phyloP scores from a whole-genome alignment of 2,113 vertebrate genomes.

The Ceratotherium simum region DNA sequence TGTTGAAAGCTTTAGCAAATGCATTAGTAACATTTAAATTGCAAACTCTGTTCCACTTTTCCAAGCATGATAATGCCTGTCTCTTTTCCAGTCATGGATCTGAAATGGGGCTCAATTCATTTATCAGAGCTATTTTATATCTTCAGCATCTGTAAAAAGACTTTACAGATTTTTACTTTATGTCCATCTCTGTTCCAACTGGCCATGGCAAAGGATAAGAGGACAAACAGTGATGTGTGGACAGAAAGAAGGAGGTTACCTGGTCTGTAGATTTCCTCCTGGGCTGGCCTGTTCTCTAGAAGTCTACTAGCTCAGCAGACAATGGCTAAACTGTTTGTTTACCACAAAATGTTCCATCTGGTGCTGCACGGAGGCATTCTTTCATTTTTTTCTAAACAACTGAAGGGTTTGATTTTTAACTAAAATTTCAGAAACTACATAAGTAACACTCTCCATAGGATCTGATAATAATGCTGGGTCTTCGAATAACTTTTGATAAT shows the following conservation, averaged over 20 bases:
- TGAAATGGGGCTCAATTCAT: slow-evolving; percentile 51
- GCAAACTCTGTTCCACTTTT: slow-evolving; percentile 25
- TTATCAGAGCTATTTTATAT: slow-evolving; percentile 30
- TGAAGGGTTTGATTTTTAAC: slow-evolving; percentile 42
- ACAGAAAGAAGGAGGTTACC: neutral
- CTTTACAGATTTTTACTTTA: neutral
- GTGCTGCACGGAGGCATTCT: neutral
- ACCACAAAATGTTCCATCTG: slow-evolving; percentile 38
- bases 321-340: slow-evolving; percentile 43
- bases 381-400: slow-evolving; percentile 35
- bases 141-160: neutral
- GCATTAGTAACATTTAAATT: slow-evolving; percentile 56
- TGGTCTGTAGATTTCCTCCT: neutral
- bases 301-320: neutral
- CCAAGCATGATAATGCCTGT: slow-evolving; percentile 1
- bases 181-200: neutral
- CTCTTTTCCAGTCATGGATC: slow-evolving; percentile 53
- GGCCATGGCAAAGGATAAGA: neutral
- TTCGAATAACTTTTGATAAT: slow-evolving; percentile 19
- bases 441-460: neutral
- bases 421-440: slow-evolving; percentile 36
- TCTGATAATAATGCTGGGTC: neutral
- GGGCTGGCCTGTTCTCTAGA: neutral
- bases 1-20: slow-evolving; percentile 60
- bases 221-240: rapidly evolving